Base-by-base conservation (phyloP, 2,113 vertebrate species). In the Donacobius atricapilla region DNA sequence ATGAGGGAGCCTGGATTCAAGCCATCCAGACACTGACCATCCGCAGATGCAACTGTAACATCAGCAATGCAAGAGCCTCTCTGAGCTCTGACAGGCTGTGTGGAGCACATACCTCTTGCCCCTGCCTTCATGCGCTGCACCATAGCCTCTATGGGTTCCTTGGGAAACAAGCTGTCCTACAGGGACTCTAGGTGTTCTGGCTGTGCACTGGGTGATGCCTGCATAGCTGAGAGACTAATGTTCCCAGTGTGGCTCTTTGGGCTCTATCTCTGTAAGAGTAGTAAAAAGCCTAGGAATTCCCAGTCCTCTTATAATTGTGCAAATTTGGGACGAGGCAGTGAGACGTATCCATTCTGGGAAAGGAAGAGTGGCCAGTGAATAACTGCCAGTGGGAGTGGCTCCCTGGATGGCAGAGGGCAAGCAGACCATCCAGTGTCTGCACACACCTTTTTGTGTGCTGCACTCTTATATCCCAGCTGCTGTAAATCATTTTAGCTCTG, bases 71-170 rank as follows among this genome's bases (percentile, higher is more conserved):
- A 83, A 60, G 44, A 81, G n/a, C 25, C 16, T 50, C 24, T 71
- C 44, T 51, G 65, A 87, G 27, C 60, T 56, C 44, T 1, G 3
- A 81, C 54, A 19, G 48, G 17, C 33, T 77, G 10, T 24, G 28
- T 28, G 25, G 48, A 72, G 21, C n/a, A 70, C 23, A 44, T 11
- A 23, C 15, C 17, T 88, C 58, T 37, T 9, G 5, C 17, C n/a
- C 22, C 4, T 4, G 51, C 45, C 28, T 0, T 1, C 31, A 9
- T 0, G 1, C 10, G 65, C 66, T 7, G 1, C 42, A 33, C n/a
- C 7, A 1, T 1, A 58, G 8, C 50, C 75, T 51, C 5, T 1
- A 3, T 3, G 35, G 40, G 4, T 0, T 1, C 33, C 25, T 1
- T 44, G 39, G 33, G 48, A 76, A 82, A 50, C 5, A 27, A 39